Conservation (phyloP, 2,113 vertebrate species). For the Oenanthe oenanthe region DNA sequence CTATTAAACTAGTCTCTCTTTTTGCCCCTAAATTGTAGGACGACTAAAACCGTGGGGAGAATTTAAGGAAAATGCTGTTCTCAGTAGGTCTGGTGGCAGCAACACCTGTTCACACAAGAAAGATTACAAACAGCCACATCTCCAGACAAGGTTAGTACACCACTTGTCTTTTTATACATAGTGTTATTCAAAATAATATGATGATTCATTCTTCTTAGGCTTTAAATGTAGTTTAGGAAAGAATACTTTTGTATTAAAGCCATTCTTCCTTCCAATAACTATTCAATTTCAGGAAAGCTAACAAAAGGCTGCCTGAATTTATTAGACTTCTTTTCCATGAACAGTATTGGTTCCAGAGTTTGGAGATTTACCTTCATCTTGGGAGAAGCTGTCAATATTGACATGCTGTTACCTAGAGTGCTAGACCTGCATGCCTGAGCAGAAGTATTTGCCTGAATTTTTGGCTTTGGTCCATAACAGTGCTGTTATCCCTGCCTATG, state of each 20-base stretch:
- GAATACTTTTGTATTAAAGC: background rate
- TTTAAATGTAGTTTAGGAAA: background rate
- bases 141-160: conserved; percentile 82
- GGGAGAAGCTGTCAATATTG: background rate
- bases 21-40: conserved; percentile 72
- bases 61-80: conserved; percentile 75
- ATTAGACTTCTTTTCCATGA: background rate
- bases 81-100: conserved; percentile 58
- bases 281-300: background rate
- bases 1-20: background rate
- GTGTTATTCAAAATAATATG: background rate
- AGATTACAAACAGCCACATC: conserved; percentile 85
- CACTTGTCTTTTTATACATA: background rate
- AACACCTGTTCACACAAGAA: conserved; percentile 71
- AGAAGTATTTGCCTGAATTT: background rate
- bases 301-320: background rate
- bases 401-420: background rate
- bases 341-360: background rate
- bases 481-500: background rate
- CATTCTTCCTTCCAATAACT: background rate
- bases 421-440: background rate
- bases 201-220: background rate
- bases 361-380: background rate
- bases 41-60: conserved; percentile 88
- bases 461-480: background rate